These are phyloP conservation scores for Copsychus sechellarum DNA, from an alignment of 2,113 vertebrate genomes.

Conservation along the genomic window DNA sequence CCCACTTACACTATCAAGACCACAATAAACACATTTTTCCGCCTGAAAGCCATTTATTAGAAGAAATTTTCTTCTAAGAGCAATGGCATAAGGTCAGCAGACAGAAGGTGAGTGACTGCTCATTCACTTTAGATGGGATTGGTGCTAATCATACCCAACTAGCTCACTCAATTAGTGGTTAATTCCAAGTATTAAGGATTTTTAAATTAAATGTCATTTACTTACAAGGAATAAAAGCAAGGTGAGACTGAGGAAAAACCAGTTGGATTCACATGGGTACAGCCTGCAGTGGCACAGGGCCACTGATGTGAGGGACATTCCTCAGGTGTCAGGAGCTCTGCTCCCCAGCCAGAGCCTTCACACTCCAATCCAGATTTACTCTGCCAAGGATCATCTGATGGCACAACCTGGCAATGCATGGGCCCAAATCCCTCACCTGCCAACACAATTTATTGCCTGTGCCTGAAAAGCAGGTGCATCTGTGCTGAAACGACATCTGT, in stretches of 20 bases:
- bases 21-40: not conserved
- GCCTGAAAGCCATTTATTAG: not conserved
- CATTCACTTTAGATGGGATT: not conserved
- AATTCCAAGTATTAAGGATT: not conserved
- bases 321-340: not conserved
- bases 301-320: rapidly evolving
- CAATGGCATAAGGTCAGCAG: not conserved
- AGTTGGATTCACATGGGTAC: rapidly evolving
- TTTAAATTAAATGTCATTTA: not conserved
- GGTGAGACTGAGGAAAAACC: not conserved
- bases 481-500: not conserved
- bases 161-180: not conserved
- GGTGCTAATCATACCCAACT: not conserved
- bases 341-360: not conserved
- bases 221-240: not conserved
- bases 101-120: not conserved
- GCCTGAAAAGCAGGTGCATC: not conserved
- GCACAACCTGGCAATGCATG: rapidly evolving
- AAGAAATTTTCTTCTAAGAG: not conserved
- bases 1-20: not conserved
- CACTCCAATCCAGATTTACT: not conserved
- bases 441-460: not conserved
- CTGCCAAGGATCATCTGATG: not conserved
- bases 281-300: not conserved
- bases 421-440: not conserved